Base-by-base conservation (phyloP, 2,797 vertebrate genomes). In the Champsocephalus esox region DNA sequence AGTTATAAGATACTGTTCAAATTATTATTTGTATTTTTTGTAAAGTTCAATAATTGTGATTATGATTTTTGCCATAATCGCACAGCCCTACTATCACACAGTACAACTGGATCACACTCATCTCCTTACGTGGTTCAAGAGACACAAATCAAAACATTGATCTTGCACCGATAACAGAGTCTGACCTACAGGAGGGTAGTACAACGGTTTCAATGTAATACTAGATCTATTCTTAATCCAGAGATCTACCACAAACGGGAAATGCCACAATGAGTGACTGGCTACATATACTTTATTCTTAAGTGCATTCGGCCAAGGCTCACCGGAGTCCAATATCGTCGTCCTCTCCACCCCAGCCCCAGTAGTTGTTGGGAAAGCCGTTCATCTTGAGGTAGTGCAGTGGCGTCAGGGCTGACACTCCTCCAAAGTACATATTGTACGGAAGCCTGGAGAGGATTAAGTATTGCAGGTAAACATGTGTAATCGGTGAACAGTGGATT, bases 321-420 rank as follows among this genome's bases (percentile, higher is more conserved):
- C 54, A 96, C 96, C 95, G 93, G 89, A 94, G 61, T 34, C 95
- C 94, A 0, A 96, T 94, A 71, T 96, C 95, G 0, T 96, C 93
- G 0, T 96, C 95, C 83, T 97, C 96, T 0, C 93, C 95, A 0
- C 95, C 94, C 96, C 96, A 95, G 66, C 95, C 95, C 96, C 95
- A 96, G 90, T 95, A 96, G 73, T 94, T 96, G 81, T 94, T 97
- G 55, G 96, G 94, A 60, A 97, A 96, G 2, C 96, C 95, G 0
- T 96, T 96, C 87, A 96, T 96, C 86, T 94, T 96, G 62, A 97
- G 92, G 90, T 96, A 96, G 66, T 96, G 96, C 79, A 91, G 85
- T 6, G 96, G 96, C 0, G 83, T 74, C 72, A 96, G 85, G 4
- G 96, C 96, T 0, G 96, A 96, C 71, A 96, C 95, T 3, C 96